Conservation (phyloP, 2,113 vertebrate genomes). For the Cyanoliseus patagonus region DNA sequence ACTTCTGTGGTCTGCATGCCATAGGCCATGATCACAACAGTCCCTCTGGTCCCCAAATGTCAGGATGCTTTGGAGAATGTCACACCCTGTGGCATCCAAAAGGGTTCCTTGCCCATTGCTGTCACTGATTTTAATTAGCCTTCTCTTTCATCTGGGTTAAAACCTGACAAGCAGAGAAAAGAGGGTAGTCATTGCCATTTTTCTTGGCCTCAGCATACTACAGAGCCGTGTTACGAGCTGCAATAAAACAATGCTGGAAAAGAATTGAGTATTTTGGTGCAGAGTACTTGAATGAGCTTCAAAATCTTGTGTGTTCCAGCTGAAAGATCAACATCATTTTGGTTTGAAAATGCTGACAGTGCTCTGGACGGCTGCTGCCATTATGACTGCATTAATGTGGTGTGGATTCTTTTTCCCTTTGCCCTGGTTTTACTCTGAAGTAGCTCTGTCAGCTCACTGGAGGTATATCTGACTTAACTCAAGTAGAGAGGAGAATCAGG, state of each 20-base stretch:
- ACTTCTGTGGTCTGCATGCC: background rate
- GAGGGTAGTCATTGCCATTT: background rate
- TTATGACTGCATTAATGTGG: slow-evolving; percentile 27
- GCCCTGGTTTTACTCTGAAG: background rate
- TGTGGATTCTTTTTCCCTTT: background rate
- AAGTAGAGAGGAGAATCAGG: background rate
- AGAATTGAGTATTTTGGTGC: slow-evolving; percentile 16
- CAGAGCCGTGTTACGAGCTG: background rate
- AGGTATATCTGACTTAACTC: background rate
- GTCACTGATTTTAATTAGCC: background rate
- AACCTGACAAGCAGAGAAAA: background rate
- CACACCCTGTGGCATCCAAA: background rate
- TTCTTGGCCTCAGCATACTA: background rate
- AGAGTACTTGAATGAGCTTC: slow-evolving; percentile 37
- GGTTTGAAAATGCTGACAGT: slow-evolving; percentile 29
- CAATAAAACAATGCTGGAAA: background rate
- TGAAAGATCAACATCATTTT: slow-evolving; percentile 51
- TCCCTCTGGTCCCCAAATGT: background rate
- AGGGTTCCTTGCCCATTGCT: background rate
- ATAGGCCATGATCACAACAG: background rate
- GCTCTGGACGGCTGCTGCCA: background rate
- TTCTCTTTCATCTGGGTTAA: background rate
- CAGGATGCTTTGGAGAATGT: background rate
- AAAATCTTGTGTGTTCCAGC: slow-evolving; percentile 24
- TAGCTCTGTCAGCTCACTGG: slow-evolving; percentile 4